Evolutionary conservation across 1,140 invertebrate genomes (phyloP).

Genomic region (Megalonaias nervosa): DNA sequence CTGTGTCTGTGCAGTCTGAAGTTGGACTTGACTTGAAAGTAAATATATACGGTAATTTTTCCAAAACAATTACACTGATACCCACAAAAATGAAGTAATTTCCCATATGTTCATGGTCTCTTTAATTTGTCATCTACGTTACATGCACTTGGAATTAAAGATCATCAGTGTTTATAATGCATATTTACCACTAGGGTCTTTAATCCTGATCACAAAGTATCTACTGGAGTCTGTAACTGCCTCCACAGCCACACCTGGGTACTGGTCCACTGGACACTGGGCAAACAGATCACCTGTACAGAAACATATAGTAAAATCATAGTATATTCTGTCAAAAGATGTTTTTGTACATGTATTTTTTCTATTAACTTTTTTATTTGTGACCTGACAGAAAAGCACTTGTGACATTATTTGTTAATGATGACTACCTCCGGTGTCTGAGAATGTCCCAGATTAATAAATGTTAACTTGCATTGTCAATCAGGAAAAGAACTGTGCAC

Average conservation of each 20-base stretch:
- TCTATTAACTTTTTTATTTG: background rate
- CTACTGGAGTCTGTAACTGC: slow-evolving; percentile 97
- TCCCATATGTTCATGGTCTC: too few species aligned
- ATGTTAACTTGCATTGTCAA: too few species aligned
- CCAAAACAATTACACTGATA: too few species aligned
- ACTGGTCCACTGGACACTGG: slow-evolving; percentile 96
- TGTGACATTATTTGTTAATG: background rate
- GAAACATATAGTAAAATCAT: slow-evolving; percentile 2
- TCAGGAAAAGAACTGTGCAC: too few species aligned
- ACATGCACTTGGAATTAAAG: too few species aligned
- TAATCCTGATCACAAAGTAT: slow-evolving; percentile 97
- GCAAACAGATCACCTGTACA: slow-evolving; percentile 91
- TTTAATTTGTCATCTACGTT: too few species aligned
- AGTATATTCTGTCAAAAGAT: background rate
- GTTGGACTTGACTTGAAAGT: too few species aligned
- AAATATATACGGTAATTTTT: too few species aligned
- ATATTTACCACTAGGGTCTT: slow-evolving; percentile 89
- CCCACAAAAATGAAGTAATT: too few species aligned
- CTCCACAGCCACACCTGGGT: slow-evolving; percentile 95
- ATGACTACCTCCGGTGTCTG: background rate
- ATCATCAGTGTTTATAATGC: background rate
- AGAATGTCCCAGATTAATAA: too few species aligned
- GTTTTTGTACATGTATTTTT: background rate
- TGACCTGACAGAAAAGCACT: background rate
- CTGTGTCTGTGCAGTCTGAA: too few species aligned